A percentile compares a stretch with the other conserved stretches of the same genome.
These are phyloP conservation scores for Nothocercus nigrocapillus DNA, from an alignment of 2,113 vertebrate species.

Conservation along the genomic window DNA sequence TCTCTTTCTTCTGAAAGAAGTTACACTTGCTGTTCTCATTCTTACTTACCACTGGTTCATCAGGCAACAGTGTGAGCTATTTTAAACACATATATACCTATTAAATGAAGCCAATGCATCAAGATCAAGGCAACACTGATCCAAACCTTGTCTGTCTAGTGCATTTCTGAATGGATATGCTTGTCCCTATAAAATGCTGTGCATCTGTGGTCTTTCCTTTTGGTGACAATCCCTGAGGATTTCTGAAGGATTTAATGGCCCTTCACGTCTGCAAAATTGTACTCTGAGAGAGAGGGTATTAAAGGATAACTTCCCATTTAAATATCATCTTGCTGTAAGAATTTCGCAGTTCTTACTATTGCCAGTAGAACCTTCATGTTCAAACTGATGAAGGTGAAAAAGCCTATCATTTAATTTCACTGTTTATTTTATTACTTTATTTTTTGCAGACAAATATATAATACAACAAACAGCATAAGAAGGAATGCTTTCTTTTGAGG, in stretches of 20 bases:
- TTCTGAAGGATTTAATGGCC: neutral
- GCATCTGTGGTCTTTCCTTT: neutral
- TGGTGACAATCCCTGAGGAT: neutral
- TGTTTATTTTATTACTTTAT: neutral
- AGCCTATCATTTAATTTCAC: rapidly evolving
- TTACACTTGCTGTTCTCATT: neutral
- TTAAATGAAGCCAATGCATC: neutral
- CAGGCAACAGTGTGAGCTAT: neutral
- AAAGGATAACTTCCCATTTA: neutral
- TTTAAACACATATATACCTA: neutral
- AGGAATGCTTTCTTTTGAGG: neutral
- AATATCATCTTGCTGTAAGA: neutral
- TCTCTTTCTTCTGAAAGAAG: neutral
- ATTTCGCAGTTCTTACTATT: neutral
- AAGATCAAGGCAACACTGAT: neutral
- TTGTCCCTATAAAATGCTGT: neutral
- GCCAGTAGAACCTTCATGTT: neutral
- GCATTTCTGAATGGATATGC: neutral
- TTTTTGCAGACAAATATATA: neutral
- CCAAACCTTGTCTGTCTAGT: neutral
- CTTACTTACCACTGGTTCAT: neutral
- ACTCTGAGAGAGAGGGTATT: neutral
- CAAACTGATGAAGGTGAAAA: neutral
- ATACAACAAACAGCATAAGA: neutral
- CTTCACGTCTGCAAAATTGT: neutral